A percentile compares a stretch with the other conserved stretches of the same genome.
phyloP scores from a whole-genome alignment of 2,113 vertebrate genomes.

The Delphinus delphis region DNA sequence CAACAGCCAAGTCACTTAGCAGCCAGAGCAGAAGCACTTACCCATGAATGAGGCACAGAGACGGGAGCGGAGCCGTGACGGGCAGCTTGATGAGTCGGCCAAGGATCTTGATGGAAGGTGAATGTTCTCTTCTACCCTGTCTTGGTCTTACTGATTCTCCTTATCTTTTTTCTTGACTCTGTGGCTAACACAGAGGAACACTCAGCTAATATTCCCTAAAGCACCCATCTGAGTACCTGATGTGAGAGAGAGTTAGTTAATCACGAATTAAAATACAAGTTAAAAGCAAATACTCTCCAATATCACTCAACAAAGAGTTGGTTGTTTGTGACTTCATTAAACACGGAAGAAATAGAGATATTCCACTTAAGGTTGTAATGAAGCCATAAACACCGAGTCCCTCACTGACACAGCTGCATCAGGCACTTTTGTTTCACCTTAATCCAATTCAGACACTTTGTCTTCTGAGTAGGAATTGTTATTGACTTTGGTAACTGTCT shows the following conservation, averaged over 20 bases:
- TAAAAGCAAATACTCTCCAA: conserved; percentile 36
- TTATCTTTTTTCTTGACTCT: not conserved
- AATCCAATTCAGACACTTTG: not conserved
- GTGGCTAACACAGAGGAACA: conserved; percentile 14
- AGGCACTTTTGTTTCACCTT: not conserved
- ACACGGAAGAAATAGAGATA: conserved; percentile 22
- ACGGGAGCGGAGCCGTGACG: rapidly evolving
- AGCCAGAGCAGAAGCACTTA: not conserved
- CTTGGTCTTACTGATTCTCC: not conserved
- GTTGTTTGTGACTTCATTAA: conserved; percentile 50
- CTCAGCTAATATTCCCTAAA: conserved; percentile 34
- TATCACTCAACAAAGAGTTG: not conserved
- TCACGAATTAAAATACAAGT: conserved; percentile 51
- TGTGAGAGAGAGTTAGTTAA: conserved; percentile 14
- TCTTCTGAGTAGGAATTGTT: not conserved
- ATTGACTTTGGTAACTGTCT: not conserved
- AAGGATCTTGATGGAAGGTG: not conserved
- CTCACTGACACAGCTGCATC: not conserved
- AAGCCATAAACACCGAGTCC: not conserved
- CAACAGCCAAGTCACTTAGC: conserved; percentile 29
- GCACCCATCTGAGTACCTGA: not conserved
- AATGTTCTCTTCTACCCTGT: not conserved
- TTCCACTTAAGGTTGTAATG: not conserved
- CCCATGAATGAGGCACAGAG: rapidly evolving
- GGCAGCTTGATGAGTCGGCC: not conserved